Evolutionary conservation across 2,113 vertebrate species (phyloP).

Genomic region (Sakesphorus luctuosus): DNA sequence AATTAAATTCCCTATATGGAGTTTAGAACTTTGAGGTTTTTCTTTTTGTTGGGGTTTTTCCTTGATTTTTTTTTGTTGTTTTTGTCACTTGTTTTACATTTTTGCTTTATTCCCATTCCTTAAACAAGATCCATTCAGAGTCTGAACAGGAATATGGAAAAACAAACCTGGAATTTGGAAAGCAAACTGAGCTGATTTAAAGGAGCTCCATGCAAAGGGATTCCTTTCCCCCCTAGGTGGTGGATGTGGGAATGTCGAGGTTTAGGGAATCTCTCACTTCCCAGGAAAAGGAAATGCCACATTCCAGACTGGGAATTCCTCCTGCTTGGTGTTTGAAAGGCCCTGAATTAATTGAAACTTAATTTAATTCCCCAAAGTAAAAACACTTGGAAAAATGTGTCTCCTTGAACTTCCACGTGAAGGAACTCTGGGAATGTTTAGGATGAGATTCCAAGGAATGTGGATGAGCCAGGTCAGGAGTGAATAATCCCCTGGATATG

Average conservation of each 20-base stretch:
- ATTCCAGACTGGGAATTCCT: neutral
- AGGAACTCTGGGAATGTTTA: neutral
- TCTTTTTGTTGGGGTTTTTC: neutral
- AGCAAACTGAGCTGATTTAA: neutral
- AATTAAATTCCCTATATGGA: neutral
- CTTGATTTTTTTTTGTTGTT: neutral
- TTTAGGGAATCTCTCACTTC: neutral
- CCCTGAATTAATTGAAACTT: neutral
- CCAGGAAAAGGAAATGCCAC: neutral
- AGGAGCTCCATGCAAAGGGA: neutral
- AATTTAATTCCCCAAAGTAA: neutral
- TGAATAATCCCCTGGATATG: neutral
- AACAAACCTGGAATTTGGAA: neutral
- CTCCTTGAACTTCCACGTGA: neutral
- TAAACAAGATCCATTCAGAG: neutral
- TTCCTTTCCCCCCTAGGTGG: neutral
- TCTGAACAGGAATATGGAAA: neutral
- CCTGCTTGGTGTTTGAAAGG: neutral
- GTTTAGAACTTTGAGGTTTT: fast-evolving
- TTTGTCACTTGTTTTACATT: neutral
- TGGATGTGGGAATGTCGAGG: neutral
- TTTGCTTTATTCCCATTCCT: neutral
- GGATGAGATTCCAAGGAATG: neutral
- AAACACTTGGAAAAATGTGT: neutral
- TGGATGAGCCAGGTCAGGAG: too few species aligned